Evolutionary conservation across 2,888 invertebrate species (phyloP).

Genomic region (Nomada ruficornis): DNA sequence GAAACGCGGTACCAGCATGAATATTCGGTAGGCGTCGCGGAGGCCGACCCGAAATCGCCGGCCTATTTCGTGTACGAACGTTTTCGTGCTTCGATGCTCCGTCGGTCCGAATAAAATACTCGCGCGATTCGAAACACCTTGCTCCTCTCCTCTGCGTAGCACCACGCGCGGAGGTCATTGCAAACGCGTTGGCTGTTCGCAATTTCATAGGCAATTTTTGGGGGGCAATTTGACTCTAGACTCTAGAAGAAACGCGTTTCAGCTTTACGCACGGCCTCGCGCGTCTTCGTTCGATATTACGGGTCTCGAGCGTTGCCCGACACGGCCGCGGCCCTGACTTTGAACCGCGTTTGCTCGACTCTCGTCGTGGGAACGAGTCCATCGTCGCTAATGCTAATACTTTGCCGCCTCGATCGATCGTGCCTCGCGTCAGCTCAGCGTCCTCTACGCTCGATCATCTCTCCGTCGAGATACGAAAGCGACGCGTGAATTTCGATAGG

Average conservation of each 20-base stretch:
- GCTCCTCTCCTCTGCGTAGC: neutral
- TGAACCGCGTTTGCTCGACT: constrained; percentile 64
- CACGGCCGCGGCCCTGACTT: constrained; percentile 74
- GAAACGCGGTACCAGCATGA: constrained; percentile 69
- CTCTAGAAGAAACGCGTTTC: constrained; percentile 20
- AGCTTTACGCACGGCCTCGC: constrained; percentile 23
- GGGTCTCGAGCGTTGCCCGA: constrained; percentile 56
- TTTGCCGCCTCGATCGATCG: constrained; percentile 27
- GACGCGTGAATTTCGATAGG: neutral
- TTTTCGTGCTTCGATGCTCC: neutral
- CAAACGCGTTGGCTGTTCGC: neutral
- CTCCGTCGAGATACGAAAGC: too few relatives aligned
- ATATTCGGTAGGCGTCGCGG: constrained; percentile 60
- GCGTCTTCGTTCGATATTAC: constrained; percentile 44
- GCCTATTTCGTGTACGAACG: constrained; percentile 44
- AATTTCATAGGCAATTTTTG: constrained; percentile 4
- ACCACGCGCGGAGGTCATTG: too few relatives aligned
- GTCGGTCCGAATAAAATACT: neutral
- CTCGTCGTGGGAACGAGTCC: constrained; percentile 74
- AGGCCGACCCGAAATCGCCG: constrained; percentile 53
- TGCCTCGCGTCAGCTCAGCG: neutral
- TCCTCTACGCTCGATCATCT: neutral
- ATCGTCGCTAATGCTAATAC: constrained; percentile 9
- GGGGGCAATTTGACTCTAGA: neutral
- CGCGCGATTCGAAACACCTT: neutral